Evolutionary conservation across 2,113 vertebrate genomes (phyloP).

Genomic region (Aldabrachelys gigantea): DNA sequence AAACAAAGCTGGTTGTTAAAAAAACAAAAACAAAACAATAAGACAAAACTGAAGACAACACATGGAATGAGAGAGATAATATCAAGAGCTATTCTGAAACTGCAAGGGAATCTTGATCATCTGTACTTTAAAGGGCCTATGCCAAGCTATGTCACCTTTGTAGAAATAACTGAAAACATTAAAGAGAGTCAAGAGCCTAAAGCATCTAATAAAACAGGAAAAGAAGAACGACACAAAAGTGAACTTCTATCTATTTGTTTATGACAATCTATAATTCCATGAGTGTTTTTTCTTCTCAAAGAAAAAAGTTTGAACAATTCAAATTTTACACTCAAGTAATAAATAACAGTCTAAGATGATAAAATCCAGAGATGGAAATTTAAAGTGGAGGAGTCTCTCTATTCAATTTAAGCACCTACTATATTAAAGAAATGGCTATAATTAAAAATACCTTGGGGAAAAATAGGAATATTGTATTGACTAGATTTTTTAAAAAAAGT

Average conservation of each 20-base stretch:
- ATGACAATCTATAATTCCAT: too few relatives aligned
- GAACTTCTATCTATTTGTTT: too few relatives aligned
- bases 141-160: neutral
- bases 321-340: too few relatives aligned
- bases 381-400: neutral
- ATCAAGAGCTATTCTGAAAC: neutral
- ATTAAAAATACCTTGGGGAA: neutral
- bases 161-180: neutral
- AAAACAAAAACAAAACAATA: neutral
- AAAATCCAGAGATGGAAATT: neutral
- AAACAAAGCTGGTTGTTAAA: neutral
- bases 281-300: too few relatives aligned
- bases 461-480: neutral
- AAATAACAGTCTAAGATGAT: neutral
- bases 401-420: neutral
- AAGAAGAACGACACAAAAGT: neutral
- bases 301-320: too few relatives aligned
- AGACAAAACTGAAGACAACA: neutral
- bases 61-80: neutral
- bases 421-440: neutral
- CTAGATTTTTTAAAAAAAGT: neutral
- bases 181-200: neutral
- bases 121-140: neutral
- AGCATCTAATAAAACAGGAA: neutral
- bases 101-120: neutral